Conservation (phyloP, 2,113 vertebrate genomes). For the Henicopernis longicauda region DNA sequence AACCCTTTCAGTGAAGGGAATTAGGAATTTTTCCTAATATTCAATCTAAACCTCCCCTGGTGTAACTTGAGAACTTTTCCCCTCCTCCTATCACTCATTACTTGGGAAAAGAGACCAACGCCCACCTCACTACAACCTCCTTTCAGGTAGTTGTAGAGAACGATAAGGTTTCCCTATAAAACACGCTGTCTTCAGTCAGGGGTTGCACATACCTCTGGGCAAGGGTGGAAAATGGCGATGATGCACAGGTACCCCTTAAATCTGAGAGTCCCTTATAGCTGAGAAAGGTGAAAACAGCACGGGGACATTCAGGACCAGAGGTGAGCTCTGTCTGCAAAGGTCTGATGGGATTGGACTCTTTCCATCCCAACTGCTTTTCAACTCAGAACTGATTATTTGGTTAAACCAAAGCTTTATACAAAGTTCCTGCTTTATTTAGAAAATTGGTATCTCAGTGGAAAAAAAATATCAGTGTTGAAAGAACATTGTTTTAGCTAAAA, state of each 20-base stretch:
- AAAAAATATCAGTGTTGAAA: neutral
- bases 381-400: neutral
- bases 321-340: neutral
- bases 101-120: neutral
- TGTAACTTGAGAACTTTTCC: too few species aligned
- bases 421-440: neutral
- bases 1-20: too few species aligned
- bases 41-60: neutral
- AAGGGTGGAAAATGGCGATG: neutral
- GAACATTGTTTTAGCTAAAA: neutral
- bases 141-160: neutral
- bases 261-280: neutral
- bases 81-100: neutral
- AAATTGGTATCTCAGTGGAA: neutral
- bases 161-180: too few species aligned
- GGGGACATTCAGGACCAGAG: neutral
- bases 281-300: neutral
- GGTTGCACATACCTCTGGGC: too few species aligned
- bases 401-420: neutral
- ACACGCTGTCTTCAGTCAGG: too few species aligned
- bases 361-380: neutral
- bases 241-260: neutral
- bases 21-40: neutral
- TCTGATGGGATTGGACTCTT: neutral
- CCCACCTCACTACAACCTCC: neutral